These are phyloP conservation scores for Triops cancriformis DNA, from an alignment of 1,140 invertebrate genomes.

Conservation along the genomic window DNA sequence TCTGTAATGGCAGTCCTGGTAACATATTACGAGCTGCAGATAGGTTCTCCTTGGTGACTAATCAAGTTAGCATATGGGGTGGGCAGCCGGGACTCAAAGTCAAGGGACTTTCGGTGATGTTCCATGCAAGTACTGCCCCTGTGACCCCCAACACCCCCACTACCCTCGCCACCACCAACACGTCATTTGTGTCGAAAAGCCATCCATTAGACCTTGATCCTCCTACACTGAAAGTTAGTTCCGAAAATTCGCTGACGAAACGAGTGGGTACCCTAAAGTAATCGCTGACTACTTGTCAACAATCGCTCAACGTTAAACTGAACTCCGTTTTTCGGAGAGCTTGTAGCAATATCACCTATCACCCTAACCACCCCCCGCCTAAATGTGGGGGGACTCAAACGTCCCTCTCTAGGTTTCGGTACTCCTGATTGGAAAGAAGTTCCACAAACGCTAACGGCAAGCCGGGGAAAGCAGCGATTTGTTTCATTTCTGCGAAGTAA, in stretches of 20 bases:
- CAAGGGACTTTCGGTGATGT: background rate
- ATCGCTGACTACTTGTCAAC: background rate
- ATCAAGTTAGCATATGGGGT: conserved; percentile 13
- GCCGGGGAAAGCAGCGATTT: background rate
- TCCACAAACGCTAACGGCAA: conserved; percentile 2
- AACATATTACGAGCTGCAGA: conserved; percentile 9
- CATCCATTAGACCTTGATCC: background rate
- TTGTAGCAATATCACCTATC: no score
- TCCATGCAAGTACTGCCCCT: no score
- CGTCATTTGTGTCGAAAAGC: background rate
- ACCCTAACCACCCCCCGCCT: no score
- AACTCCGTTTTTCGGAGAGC: background rate
- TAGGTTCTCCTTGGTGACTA: conserved; percentile 1
- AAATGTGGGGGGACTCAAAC: no score
- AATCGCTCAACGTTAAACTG: background rate
- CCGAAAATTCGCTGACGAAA: background rate
- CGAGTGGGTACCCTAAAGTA: background rate
- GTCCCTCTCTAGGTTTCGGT: background rate
- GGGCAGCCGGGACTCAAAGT: background rate
- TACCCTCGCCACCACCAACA: background rate
- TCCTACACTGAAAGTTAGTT: background rate
- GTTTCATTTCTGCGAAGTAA: background rate
- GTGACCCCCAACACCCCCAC: no score
- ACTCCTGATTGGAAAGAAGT: background rate
- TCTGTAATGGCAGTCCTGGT: conserved; percentile 6